Evolutionary conservation across 1,140 invertebrate genomes (phyloP).

Genomic region (Drosophila lini): DNA sequence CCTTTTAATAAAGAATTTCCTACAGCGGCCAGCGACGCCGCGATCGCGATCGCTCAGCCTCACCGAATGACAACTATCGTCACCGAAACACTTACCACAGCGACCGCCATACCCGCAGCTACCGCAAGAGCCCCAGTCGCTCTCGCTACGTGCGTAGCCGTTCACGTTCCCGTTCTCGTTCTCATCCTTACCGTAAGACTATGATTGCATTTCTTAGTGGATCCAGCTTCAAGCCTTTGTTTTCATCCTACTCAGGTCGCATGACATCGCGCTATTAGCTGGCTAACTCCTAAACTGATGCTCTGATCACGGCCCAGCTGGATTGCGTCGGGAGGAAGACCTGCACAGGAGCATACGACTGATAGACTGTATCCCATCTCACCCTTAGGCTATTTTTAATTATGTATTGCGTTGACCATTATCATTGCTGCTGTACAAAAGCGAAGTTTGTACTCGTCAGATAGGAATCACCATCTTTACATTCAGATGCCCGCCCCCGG

Average conservation of each 20-base stretch:
- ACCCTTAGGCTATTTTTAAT: conserved; percentile 14
- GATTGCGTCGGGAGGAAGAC: conserved; percentile 6
- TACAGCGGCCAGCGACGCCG: conserved; percentile 18
- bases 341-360: conserved; percentile 30
- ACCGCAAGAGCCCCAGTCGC: conserved; percentile 35
- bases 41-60: conserved; percentile 23
- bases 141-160: conserved; percentile 48
- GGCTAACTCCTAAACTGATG: conserved; percentile 14
- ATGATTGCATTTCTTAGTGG: neutral
- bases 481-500: conserved; percentile 15
- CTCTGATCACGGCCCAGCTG: conserved; percentile 14
- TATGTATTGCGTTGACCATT: conserved; percentile 12
- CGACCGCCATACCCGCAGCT: conserved; percentile 14
- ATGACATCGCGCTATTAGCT: conserved; percentile 51
- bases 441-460: conserved; percentile 15
- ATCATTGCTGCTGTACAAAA: conserved; percentile 26
- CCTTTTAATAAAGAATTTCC: neutral
- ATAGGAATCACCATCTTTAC: conserved; percentile 19
- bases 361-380: conserved; percentile 35
- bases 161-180: conserved; percentile 47
- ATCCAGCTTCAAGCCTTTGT: too few relatives aligned
- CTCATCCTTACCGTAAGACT: conserved; percentile 44
- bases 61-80: conserved; percentile 16
- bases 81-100: conserved; percentile 3
- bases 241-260: conserved; percentile 17